phyloP scores from a whole-genome alignment of 64 coral and sea anemone species.

The Exaiptasia diaphana region DNA sequence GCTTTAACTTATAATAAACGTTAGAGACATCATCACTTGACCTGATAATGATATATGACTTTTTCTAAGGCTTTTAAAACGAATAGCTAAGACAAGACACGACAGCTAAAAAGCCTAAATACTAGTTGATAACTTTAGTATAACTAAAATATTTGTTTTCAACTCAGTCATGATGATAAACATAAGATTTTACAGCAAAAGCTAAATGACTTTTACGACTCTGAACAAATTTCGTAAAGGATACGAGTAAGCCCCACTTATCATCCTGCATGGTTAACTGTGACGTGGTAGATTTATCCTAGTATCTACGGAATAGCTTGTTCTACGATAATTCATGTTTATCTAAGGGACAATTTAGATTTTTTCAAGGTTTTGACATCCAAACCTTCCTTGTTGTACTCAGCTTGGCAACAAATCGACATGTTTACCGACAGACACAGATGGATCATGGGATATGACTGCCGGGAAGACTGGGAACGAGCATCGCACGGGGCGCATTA shows the following conservation, averaged over 20 bases:
- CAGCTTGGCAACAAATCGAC: constrained; percentile 13
- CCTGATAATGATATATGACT: too few relatives aligned
- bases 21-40: too few relatives aligned
- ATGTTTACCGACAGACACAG: not conserved
- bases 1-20: too few relatives aligned
- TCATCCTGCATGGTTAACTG: constrained; percentile 56
- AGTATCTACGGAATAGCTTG: not conserved
- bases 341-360: not conserved
- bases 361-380: not conserved
- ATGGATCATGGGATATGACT: not conserved
- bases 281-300: not conserved
- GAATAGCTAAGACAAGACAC: too few relatives aligned
- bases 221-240: constrained; percentile 11
- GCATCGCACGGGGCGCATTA: not conserved
- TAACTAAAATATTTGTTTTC: too few relatives aligned
- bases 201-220: not conserved
- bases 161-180: too few relatives aligned
- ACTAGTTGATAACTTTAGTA: too few relatives aligned
- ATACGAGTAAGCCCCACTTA: constrained; percentile 77
- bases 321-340: not conserved
- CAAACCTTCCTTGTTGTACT: not conserved
- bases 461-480: not conserved
- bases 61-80: too few relatives aligned
- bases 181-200: too few relatives aligned
- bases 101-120: too few relatives aligned